Base-by-base conservation (phyloP, 2,888 invertebrate species). In the Nephrotoma flavescens region DNA sequence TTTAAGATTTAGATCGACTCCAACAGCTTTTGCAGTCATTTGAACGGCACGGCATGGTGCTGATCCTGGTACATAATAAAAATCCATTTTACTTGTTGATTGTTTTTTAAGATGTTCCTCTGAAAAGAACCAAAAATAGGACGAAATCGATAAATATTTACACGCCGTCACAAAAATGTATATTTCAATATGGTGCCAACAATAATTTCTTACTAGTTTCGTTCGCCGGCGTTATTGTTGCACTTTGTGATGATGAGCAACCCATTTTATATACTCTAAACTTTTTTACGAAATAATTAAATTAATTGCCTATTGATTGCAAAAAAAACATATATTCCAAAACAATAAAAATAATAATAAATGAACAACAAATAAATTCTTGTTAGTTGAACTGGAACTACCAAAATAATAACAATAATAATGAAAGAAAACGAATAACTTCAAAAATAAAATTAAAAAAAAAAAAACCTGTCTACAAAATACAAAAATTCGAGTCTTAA, bases 11-110 rank as follows among this genome's bases (percentile, higher is more conserved):
- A 96, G 90, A 3, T 95, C 93, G 85, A 96, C 91, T 7, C 94
- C 95, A 19, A 96, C 88, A 85, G 94, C 94, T 89, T 94, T 94
- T 42, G 95, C 95, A 0, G 93, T 92, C 89, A 96, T 92, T 86
- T 94, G 91, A 31, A 95, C 95, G 4, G 94, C 91, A 86, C 95
- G 93, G 92, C 95, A 95, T 86, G 95, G 95, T 0, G 94, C 91
- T 87, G 95, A 95, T 89, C 93, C 94, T 42, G 93, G 93, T 87
- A 93, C 89, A 89, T 94, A 93, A 91, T 95, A 95, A 87, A 95
- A 92, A 91, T 95, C 95, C 90, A 95, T 91, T 71, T 71, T 71
- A 31, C 71, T 31, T 31, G 88, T 89, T 86, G 45, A 4, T 86
- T 83, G 6, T 57, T 52, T 31, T 42, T 87, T 84, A 52, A 52